Conservation (phyloP, 2,113 vertebrate genomes). For the Ammodytes marinus region DNA sequence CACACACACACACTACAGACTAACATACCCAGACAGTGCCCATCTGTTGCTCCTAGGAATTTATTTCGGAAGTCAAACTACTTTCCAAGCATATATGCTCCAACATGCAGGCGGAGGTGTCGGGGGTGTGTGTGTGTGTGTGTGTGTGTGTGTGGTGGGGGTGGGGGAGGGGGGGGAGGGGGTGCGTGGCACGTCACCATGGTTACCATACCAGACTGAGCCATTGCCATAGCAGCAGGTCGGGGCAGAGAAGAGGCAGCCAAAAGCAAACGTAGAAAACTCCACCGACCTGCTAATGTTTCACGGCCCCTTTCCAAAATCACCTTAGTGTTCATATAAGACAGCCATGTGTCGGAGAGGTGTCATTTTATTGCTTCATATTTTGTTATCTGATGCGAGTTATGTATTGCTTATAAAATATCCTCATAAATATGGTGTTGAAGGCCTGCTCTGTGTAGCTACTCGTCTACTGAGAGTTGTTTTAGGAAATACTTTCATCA, state of each 20-base stretch:
- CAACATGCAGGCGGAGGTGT: background rate
- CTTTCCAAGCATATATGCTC: conserved; percentile 43
- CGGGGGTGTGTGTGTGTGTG: background rate
- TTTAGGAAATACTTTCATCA: background rate
- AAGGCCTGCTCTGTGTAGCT: background rate
- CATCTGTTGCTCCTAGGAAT: conserved; percentile 17
- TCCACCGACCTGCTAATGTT: conserved; percentile 20
- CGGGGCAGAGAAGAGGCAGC: conserved; percentile 7
- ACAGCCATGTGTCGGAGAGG: background rate
- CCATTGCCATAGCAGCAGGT: conserved; percentile 49
- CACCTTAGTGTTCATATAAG: background rate
- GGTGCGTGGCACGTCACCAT: conserved; percentile 33
- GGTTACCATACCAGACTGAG: conserved; percentile 60
- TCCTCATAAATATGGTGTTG: background rate
- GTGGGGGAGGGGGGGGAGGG: background rate
- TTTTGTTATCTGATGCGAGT: background rate
- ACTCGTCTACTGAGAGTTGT: background rate
- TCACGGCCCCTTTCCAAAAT: conserved; percentile 31
- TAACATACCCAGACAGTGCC: background rate
- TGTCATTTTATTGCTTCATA: background rate
- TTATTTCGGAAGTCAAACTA: conserved; percentile 29
- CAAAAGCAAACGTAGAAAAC: conserved; percentile 24
- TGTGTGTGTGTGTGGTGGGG: background rate
- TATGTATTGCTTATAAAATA: background rate
- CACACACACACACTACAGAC: background rate